Base-by-base conservation (phyloP, 2,113 vertebrate species). In the Barbus barbus region DNA sequence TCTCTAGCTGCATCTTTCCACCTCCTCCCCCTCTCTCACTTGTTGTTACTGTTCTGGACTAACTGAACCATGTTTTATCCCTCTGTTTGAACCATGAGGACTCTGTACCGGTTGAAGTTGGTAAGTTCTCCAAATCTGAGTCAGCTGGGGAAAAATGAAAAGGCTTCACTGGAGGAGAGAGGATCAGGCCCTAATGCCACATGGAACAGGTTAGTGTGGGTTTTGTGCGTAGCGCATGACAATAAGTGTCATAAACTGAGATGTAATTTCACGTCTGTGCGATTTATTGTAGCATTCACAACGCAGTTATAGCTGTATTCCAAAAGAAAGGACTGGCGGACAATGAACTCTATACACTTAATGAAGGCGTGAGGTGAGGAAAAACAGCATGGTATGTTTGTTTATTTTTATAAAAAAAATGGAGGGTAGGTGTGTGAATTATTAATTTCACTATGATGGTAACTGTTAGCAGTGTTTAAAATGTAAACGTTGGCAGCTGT, bases 301-400 rank as follows among this genome's bases (percentile, higher is more conserved):
- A 97, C 84, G 97, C 97, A 83, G 97, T 99, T 85, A 96, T 99
- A 12, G 96, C 96, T 0, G 96, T 99, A 74, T 98, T 98, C 92
- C 97, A 97, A 92, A 96, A 95, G 79, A 99, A 98, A 86, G 97
- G 97, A 4, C 91, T 99, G 89, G 96, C 95, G 0, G 97, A 99
- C 88, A 97, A 98, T 4, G 97, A 98, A 82, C 96, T 99, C 41
- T 98, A 95, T 89, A 91, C 91, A 82, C 96, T 99, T 83, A 99
- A 98, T 28, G 97, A 99, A 93, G 97, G 94, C 72, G 94, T 94
- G 36, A 92, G 93, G 94, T 94, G 76, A 78, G 87, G 80, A 61
- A 94, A 20, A 11, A 69, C 63, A 46, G 65, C 60, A 77, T 12
- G 0, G 22, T 6, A 31, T 41, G 13, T 73, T 20, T 82, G 31